Conservation (phyloP, 1,140 invertebrate genomes). For the Leptopilina boulardi region DNA sequence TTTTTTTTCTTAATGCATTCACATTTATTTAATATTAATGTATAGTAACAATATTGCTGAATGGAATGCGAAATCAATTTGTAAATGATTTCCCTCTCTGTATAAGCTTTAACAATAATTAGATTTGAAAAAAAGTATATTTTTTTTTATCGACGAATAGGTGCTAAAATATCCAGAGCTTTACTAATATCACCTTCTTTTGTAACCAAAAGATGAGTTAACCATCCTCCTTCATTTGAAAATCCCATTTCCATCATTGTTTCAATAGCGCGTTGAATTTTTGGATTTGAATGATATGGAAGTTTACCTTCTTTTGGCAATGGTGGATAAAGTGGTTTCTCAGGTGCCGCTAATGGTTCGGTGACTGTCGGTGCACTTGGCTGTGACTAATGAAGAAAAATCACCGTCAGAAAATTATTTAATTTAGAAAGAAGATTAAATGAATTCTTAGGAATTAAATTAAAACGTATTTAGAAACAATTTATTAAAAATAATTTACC, state of each 20-base stretch:
- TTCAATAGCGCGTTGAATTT: conserved; percentile 79
- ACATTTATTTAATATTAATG: not conserved
- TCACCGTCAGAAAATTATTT: conserved; percentile 34
- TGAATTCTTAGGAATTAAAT: no score
- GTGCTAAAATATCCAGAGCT: conserved; percentile 81
- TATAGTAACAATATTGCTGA: not conserved
- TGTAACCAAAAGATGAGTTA: conserved; percentile 77
- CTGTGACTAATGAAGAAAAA: conserved; percentile 40
- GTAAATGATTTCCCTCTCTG: not conserved
- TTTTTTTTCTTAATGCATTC: not conserved
- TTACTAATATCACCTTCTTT: conserved; percentile 84
- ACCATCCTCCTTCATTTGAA: conserved; percentile 82
- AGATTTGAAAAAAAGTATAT: not conserved
- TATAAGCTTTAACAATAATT: conserved; percentile 17
- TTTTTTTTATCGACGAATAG: conserved; percentile 26
- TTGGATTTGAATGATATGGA: conserved; percentile 75
- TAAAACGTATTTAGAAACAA: no score
- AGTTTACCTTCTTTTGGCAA: conserved; percentile 48
- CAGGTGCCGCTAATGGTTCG: not conserved
- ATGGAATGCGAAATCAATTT: conserved; percentile 9
- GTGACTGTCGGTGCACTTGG: conserved; percentile 33
- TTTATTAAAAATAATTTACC: not conserved
- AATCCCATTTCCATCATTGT: conserved; percentile 90
- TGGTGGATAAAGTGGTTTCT: conserved; percentile 56
- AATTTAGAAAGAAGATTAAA: no score